Base-by-base conservation (phyloP, 2,888 invertebrate genomes). In the Flexamia atlantica region DNA sequence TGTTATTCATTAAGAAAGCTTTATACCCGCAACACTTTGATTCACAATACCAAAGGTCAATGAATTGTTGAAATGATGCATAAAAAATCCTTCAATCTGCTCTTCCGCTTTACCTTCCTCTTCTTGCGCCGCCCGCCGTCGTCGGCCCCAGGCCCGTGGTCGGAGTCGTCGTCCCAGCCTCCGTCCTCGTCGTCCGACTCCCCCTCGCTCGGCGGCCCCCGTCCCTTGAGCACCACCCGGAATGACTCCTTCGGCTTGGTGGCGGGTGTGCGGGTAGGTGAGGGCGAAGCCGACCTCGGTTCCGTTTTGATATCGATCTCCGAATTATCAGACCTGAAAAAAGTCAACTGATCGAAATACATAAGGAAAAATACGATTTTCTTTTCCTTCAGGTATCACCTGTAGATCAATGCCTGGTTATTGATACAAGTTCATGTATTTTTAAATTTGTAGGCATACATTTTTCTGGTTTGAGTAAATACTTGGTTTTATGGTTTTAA, bases 81-180 rank as follows among this genome's bases (percentile, higher is more conserved):
- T n/a, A n/a, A n/a, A n/a, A n/a, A n/a, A n/a, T 9, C 36, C 36
- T 36, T 36, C 36, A 36, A 36, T 9, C 4, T 9, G 36, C 36
- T 9, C 36, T 4, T 9, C 46, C 17, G 12, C 14, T 17, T 68
- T 25, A 64, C 81, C 36, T 36, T 60, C 9, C 3, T 42, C 42
- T 23, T 30, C 23, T n/a, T 60, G 23, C 17, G 17, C 28, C 9
- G 17, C 23, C 1, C 20, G n/a, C 60, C 9, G 17, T 20, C 10
- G 17, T 53, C 53, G 0, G 46, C 12, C 36, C 36, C 36, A 2
- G 53, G 53, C 36, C 42, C 80, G 20, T 30, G 50, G n/a, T 81
- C 81, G 5, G 23, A 64, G 25, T 79, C 28, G n/a, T 79, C 68
- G 28, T 46, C 36, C 28, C 80, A 20, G 20, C 42, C 70, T 10